Evolutionary conservation across 1,140 invertebrate species (phyloP).

Genomic region (Euwallacea similis): DNA sequence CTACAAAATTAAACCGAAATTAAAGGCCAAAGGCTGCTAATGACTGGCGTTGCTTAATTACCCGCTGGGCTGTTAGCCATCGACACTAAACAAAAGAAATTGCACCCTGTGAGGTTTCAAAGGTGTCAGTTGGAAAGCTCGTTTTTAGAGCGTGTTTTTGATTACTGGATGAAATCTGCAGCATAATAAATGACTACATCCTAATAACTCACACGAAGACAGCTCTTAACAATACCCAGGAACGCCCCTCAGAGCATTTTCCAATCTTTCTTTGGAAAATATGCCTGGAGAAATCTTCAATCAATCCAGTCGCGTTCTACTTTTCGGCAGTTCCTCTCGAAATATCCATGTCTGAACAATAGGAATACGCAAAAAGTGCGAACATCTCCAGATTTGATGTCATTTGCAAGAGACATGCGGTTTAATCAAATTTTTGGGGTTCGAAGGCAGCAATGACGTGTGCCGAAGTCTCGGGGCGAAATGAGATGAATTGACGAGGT

Average conservation of each 20-base stretch:
- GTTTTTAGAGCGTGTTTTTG: too few relatives aligned
- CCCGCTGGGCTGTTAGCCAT: neutral
- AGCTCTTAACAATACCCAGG: too few relatives aligned
- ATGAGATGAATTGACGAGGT: slow-evolving; percentile 16
- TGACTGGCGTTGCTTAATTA: slow-evolving; percentile 17
- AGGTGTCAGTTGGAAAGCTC: too few relatives aligned
- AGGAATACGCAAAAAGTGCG: slow-evolving; percentile 31
- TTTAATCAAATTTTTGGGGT: slow-evolving; percentile 37
- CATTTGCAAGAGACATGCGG: slow-evolving; percentile 34
- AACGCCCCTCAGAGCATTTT: neutral
- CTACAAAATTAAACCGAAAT: slow-evolving; percentile 19
- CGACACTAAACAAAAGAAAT: slow-evolving; percentile 12
- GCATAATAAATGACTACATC: too few relatives aligned
- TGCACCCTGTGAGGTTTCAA: too few relatives aligned
- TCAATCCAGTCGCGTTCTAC: slow-evolving; percentile 17
- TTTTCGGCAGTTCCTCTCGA: slow-evolving; percentile 16
- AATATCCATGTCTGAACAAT: slow-evolving; percentile 24
- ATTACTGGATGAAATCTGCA: too few relatives aligned
- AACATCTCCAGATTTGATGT: slow-evolving; percentile 35
- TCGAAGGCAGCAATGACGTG: slow-evolving; percentile 24
- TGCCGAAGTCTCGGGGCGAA: slow-evolving; percentile 19
- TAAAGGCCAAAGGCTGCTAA: slow-evolving; percentile 20
- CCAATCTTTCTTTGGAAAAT: slow-evolving; percentile 11
- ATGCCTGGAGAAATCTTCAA: slow-evolving; percentile 22
- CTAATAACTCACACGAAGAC: too few relatives aligned